Base-by-base conservation (phyloP, 2,888 invertebrate genomes). In the Melanchra persicariae region DNA sequence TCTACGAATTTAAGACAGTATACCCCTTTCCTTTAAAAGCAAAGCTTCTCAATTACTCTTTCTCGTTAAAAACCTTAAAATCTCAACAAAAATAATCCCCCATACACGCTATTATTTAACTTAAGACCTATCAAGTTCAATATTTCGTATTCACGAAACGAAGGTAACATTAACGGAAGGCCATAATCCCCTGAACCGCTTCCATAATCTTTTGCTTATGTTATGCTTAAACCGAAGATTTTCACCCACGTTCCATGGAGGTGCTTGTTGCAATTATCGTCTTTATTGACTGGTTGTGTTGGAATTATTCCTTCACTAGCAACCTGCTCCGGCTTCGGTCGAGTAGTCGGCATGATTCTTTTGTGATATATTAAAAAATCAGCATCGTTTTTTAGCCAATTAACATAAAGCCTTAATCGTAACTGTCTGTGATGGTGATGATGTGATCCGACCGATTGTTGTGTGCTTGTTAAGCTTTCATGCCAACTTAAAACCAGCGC, bases 191-290 rank as follows among this genome's bases (percentile, higher is more conserved):
- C 61, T 77, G 82, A 84, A 69, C 69, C 79, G 73, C 73, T 82
- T 73, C 66, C 59, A 54, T 59, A 67, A 57, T 81, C 77, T 73
- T 82, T 85, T 82, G 77, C 82, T 85, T 83, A 66, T 77, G 64
- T 79, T 77, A 52, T 72, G 61, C 58, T 69, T 74, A 79, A 77
- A 58, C 64, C 24, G 15, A 49, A 60, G 66, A 54, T 62, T 74
- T 74, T 62, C 9, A 59, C 60, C 58, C 65, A 63, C 40, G 26
- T 34, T 12, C 37, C 40, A 12, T 26, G 8, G 17, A 22, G 10
- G 63, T 24, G 19, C 34, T 37, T 57, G 34, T 59, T 63, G 65
- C 64, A 81, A 54, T 66, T 58, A 60, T 62, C 6, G 24, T 60
- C 10, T 54, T 45, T 70, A 67, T 49, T 66, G 12, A 55, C n/a